Percentiles rank a stretch among this genome's conserved stretches.
These are phyloP conservation scores for Apodemia zela DNA, from an alignment of 2,888 invertebrate genomes.

Conservation along the genomic window DNA sequence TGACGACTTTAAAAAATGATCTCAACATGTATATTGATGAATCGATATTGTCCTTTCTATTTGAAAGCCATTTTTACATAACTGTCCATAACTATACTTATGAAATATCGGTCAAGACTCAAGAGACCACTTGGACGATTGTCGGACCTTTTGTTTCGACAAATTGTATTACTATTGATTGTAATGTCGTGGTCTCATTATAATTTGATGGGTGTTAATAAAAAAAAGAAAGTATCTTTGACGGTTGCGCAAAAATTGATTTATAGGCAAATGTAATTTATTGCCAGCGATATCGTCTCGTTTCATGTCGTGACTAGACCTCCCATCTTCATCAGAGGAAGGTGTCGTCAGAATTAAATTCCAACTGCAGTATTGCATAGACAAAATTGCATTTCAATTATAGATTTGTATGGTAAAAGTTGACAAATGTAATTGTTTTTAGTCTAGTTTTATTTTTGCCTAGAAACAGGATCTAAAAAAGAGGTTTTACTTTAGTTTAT, in stretches of 20 bases:
- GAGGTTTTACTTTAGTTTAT: no score
- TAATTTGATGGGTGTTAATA: constrained; percentile 8
- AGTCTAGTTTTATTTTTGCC: no score
- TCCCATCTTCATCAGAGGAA: constrained; percentile 8
- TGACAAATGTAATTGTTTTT: no score
- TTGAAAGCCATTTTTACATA: constrained; percentile 12
- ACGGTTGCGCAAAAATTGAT: constrained; percentile 3
- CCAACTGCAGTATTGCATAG: constrained; percentile 9
- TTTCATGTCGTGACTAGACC: neutral
- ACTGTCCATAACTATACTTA: constrained; percentile 3
- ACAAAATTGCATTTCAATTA: neutral
- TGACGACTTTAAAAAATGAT: neutral
- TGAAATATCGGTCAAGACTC: constrained; percentile 11
- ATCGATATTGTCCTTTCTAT: constrained; percentile 14
- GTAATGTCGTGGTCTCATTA: constrained; percentile 1
- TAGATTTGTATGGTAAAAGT: neutral
- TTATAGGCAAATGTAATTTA: neutral
- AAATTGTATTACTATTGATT: constrained; percentile 4
- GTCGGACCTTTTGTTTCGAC: neutral
- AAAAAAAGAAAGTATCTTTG: constrained; percentile 6
- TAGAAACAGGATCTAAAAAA: no score
- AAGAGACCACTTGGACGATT: constrained; percentile 1
- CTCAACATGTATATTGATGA: neutral
- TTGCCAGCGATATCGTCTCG: neutral
- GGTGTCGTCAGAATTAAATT: constrained; percentile 4